A percentile compares a stretch with the other conserved stretches of the same genome.
Conservation (phyloP, 2,888 invertebrate species). For the Aricia artaxerxes region DNA sequence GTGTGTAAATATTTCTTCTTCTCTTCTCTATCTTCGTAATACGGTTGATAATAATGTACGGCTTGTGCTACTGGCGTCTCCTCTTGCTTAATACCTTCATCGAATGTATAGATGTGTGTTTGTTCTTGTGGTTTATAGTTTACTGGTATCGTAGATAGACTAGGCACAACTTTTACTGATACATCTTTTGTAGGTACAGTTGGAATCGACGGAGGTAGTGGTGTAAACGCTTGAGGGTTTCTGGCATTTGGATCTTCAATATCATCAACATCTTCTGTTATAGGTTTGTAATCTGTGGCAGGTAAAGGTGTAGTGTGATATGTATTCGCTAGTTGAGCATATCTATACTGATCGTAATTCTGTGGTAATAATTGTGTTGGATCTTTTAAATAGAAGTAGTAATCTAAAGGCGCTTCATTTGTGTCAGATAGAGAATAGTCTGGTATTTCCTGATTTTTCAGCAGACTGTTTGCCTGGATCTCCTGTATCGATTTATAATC, state of each 20-base stretch:
- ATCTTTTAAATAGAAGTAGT: constrained; percentile 65
- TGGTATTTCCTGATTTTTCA: constrained; percentile 51
- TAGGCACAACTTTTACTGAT: constrained; percentile 48
- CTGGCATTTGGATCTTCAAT: constrained; percentile 59
- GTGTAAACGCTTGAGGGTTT: constrained; percentile 44
- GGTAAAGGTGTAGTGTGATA: constrained; percentile 50
- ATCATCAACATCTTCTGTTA: constrained; percentile 69
- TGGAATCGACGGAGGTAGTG: constrained; percentile 46
- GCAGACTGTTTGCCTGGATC: constrained; percentile 65
- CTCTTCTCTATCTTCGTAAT: constrained; percentile 44
- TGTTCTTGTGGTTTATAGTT: constrained; percentile 63
- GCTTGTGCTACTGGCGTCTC: constrained; percentile 48
- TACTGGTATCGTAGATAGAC: constrained; percentile 46
- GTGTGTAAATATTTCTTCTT: constrained; percentile 56
- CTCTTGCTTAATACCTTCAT: constrained; percentile 42
- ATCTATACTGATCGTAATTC: constrained; percentile 50
- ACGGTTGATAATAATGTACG: constrained; percentile 50
- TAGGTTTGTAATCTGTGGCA: constrained; percentile 65
- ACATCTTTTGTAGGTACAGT: constrained; percentile 48
- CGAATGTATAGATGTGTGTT: constrained; percentile 52
- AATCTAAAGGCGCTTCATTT: constrained; percentile 58
- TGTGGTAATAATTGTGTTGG: constrained; percentile 45
- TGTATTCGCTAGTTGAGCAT: constrained; percentile 50
- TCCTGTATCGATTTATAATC: constrained; percentile 62
- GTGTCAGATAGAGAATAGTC: constrained; percentile 36